Base-by-base conservation (phyloP, 2,113 vertebrate genomes). In the Spea bombifrons region DNA sequence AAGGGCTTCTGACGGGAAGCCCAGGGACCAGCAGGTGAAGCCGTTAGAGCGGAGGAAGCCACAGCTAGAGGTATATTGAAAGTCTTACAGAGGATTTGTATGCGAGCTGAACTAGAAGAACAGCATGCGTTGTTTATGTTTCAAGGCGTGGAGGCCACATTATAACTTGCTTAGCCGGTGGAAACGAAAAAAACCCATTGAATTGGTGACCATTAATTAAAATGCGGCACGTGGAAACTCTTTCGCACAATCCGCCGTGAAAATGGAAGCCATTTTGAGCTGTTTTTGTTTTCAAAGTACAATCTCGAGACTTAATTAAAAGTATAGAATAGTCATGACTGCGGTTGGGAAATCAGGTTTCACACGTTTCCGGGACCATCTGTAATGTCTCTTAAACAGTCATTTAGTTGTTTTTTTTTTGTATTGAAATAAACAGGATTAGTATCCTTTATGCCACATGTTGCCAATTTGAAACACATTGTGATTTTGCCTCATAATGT, bases 81-180 rank as follows among this genome's bases (percentile, higher is more conserved):
- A 43, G 75, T 76, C 75, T 78, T 78, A 78, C 9, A 71, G 47
- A 52, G 67, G 75, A 71, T 78, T 78, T 78, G 66, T 69, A 63
- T 16, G 30, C 17, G n/a, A 17, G 10, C 67, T 71, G 66, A 46
- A 17, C 16, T 59, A 70, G 75, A 63, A 71, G 67, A 78, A 71
- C 71, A 63, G 55, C 70, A 70, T 71, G 66, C 61, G 75, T 48
- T 78, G 65, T 68, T 67, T 76, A 68, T 78, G 57, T 69, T 70
- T 78, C 75, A 71, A 71, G n/a, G 30, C 16, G 57, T 17, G 57
- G 13, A 49, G 57, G 16, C 7, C 61, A 47, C 45, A 68, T 68
- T 76, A 76, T 76, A 57, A 30, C 48, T 13, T 46, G 63, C 73
- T 66, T 55, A 53, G 45, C 9, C 9, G 13, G 48, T 49, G 49